Base-by-base conservation (phyloP, 2,888 invertebrate genomes). In the Congeria kusceri region DNA sequence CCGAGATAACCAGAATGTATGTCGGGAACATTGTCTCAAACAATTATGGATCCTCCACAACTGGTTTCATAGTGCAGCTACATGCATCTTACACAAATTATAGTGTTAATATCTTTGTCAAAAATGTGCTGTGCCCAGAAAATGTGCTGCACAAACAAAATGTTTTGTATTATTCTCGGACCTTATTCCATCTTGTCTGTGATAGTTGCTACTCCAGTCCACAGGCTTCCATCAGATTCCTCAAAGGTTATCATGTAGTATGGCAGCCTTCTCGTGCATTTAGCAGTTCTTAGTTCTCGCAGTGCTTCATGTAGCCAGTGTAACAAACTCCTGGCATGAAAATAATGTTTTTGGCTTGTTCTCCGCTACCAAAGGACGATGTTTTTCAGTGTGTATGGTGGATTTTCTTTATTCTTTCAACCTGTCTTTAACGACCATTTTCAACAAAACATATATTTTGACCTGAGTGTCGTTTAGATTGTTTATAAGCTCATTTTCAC, bases 161-260 rank as follows among this genome's bases (percentile, higher is more conserved):
- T n/a, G n/a, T n/a, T n/a, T n/a, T n/a, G n/a, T n/a, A n/a, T n/a
- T n/a, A n/a, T n/a, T n/a, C 39, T 3, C 39, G 39, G 39, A 39
- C 39, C 39, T 39, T 39, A 11, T 13, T 39, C 39, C 15, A 39
- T 39, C 39, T 13, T 39, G 1, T 39, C 39, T 13, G 9, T 39
- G 15, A 39, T 39, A 39, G 39, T 39, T 13, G 39, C 39, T 39
- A 39, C n/a, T 69, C 39, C 5, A n/a, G 7, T 5, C 47, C 18
- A 39, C 53, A 69, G 13, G 59, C 59, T 57, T 32, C 39, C 23
- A 75, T 20, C 2, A 65, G 11, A 32, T 69, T 64, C 32, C 75
- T 62, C 18, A 32, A 27, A n/a, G 65, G 56, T n/a, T 27, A 75
- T 75, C 75, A 69, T 75, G 32, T 74, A 74, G 25, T 49, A 67